phyloP scores from a whole-genome alignment of 1,140 invertebrate genomes.

The Drosophila pandora region DNA sequence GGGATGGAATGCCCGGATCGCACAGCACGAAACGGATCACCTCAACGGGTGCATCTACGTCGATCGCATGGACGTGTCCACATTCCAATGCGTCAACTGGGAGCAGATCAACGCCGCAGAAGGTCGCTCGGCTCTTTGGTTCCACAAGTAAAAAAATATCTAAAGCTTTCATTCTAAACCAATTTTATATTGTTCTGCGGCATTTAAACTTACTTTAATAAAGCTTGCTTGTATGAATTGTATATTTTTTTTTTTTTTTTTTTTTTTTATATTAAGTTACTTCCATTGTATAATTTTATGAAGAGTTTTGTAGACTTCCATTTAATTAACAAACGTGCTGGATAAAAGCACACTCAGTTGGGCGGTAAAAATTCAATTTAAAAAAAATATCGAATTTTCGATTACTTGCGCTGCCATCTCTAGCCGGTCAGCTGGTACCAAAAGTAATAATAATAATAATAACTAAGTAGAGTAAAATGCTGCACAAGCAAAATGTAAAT shows the following conservation, averaged over 20 bases:
- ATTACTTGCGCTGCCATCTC: not conserved
- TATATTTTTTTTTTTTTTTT: too few relatives aligned
- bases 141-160: too few relatives aligned
- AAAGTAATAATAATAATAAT: not conserved
- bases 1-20: slow-evolving; percentile 89
- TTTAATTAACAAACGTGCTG: too few relatives aligned
- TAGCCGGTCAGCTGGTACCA: slow-evolving; percentile 25
- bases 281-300: too few relatives aligned
- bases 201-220: too few relatives aligned
- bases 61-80: slow-evolving; percentile 88
- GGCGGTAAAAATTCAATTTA: not conserved
- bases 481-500: slow-evolving; percentile 13
- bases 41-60: slow-evolving; percentile 89
- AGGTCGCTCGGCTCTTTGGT: slow-evolving; percentile 29
- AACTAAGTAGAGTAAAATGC: slow-evolving; percentile 36
- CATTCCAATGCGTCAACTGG: slow-evolving; percentile 54
- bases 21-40: slow-evolving; percentile 92
- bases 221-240: too few relatives aligned
- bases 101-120: slow-evolving; percentile 52
- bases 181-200: too few relatives aligned
- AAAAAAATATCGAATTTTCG: slow-evolving; percentile 17
- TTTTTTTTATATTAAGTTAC: too few relatives aligned
- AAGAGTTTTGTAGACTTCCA: too few relatives aligned
- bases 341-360: too few relatives aligned
- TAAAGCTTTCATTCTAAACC: too few relatives aligned